Percentiles rank a stretch among this genome's conserved stretches.
These are phyloP conservation scores for Xestia rhomboidea DNA, from an alignment of 2,888 invertebrate species.

Conservation along the genomic window DNA sequence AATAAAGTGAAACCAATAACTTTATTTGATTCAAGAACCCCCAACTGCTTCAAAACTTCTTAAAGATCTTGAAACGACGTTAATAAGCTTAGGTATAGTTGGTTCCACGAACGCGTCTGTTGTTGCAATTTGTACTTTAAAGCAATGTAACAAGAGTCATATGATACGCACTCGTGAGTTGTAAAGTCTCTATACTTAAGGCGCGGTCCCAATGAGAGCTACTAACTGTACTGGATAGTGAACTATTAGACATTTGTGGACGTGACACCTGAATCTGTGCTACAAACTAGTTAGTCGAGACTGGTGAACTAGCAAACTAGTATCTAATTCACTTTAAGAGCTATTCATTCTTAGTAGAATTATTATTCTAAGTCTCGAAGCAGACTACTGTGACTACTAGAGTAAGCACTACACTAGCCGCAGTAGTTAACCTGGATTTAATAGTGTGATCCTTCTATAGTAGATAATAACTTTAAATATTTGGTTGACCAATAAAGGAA, in stretches of 20 bases:
- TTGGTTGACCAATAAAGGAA: too few relatives aligned
- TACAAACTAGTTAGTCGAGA: neutral
- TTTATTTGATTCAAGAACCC: conserved; percentile 1
- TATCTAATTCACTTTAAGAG: neutral
- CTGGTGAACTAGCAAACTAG: neutral
- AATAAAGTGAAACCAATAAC: neutral
- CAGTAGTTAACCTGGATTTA: neutral
- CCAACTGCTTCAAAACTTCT: neutral
- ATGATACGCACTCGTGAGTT: neutral
- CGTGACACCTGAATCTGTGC: neutral
- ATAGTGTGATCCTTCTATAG: neutral
- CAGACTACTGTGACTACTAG: neutral
- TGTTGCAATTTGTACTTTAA: neutral
- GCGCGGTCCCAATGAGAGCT: neutral
- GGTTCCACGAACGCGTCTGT: neutral
- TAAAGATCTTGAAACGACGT: conserved; percentile 17
- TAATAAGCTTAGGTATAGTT: conserved; percentile 10
- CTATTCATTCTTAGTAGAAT: neutral
- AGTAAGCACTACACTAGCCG: neutral
- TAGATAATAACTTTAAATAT: too few relatives aligned
- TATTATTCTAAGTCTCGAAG: neutral
- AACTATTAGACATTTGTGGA: neutral
- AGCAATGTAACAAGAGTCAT: neutral
- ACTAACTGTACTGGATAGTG: neutral
- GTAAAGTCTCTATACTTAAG: neutral